These are phyloP conservation scores for Microplitis manilae DNA, from an alignment of 2,888 invertebrate genomes.

Conservation along the genomic window DNA sequence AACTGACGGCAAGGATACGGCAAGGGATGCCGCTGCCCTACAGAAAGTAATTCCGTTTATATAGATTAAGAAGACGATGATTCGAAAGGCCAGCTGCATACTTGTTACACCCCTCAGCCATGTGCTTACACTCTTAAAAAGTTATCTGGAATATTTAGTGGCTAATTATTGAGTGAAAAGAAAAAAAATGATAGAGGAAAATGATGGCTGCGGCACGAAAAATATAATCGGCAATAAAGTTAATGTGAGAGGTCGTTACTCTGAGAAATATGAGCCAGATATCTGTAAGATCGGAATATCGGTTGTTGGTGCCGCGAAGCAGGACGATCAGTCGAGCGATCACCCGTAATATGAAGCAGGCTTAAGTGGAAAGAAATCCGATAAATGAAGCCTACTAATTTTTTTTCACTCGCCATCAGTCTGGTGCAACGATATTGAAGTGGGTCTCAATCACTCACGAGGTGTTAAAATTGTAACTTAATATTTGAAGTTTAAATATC, in stretches of 20 bases:
- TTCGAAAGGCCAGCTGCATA: neutral
- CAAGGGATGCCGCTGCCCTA: slow-evolving; percentile 21
- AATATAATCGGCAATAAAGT: neutral
- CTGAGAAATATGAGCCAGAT: neutral
- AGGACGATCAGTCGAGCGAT: neutral
- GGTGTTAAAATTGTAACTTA: no score
- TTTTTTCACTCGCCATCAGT: neutral
- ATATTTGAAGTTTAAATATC: no score
- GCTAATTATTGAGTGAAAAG: neutral
- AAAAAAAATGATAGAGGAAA: no score
- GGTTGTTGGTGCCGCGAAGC: neutral
- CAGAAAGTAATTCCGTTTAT: no score
- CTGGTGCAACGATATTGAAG: slow-evolving; percentile 17
- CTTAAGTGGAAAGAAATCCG: no score
- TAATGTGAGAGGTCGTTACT: neutral
- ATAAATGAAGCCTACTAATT: neutral
- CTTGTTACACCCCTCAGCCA: neutral
- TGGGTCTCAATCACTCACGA: slow-evolving; percentile 16
- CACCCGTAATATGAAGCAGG: neutral
- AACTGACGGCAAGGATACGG: slow-evolving; percentile 34
- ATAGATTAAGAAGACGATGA: neutral
- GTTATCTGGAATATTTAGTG: neutral
- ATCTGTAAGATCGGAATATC: neutral
- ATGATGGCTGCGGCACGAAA: no score
- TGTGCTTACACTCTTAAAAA: neutral